Conservation (phyloP, 2,797 vertebrate species). For the Sebastes cheni region DNA sequence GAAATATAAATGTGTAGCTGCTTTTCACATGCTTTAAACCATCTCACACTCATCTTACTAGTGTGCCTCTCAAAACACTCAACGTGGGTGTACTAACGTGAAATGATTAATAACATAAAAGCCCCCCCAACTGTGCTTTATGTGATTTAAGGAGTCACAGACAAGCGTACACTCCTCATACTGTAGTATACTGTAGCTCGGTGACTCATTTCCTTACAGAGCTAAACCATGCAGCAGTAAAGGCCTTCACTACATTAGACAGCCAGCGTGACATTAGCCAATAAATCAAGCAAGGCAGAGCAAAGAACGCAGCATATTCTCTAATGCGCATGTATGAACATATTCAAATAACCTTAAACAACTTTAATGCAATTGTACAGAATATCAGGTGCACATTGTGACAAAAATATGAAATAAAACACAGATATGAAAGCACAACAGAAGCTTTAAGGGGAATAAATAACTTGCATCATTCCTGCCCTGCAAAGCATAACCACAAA, state of each 20-base stretch:
- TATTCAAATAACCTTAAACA: conserved; percentile 8
- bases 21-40: background rate
- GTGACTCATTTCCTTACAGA: conserved; percentile 15
- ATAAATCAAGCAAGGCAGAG: conserved; percentile 38
- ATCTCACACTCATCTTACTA: background rate
- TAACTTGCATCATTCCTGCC: background rate
- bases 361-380: background rate
- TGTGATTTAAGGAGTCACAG: background rate
- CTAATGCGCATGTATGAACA: background rate
- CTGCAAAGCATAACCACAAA: conserved; percentile 16
- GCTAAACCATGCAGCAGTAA: conserved; percentile 32
- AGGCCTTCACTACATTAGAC: conserved; percentile 57
- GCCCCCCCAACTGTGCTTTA: background rate
- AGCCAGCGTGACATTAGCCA: conserved; percentile 45
- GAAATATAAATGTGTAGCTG: background rate
- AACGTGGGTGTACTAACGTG: background rate
- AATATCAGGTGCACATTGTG: background rate
- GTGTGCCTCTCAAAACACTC: background rate
- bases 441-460: background rate
- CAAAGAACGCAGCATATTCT: conserved; percentile 20
- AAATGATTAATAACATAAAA: background rate
- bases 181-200: conserved; percentile 8
- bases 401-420: background rate
- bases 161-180: background rate
- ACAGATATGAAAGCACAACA: conserved; percentile 2